phyloP scores from a whole-genome alignment of 2,797 vertebrate genomes.

The Todus mexicanus region DNA sequence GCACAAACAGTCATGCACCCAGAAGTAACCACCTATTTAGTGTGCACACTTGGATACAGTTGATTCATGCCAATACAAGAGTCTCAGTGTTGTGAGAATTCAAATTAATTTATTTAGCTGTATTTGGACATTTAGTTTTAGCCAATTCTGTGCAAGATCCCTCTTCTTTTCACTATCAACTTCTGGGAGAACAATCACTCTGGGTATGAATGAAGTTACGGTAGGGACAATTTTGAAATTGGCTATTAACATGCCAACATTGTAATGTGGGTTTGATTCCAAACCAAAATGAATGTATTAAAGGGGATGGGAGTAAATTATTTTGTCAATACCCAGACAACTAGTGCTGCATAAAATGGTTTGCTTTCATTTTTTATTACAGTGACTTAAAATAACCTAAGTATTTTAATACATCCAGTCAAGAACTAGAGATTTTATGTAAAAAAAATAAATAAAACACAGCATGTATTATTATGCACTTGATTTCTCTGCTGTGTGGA shows the following conservation, averaged over 20 bases:
- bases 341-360: slow-evolving; percentile 70
- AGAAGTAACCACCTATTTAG: slow-evolving; percentile 10
- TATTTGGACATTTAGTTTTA: slow-evolving; percentile 46
- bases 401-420: slow-evolving; percentile 74
- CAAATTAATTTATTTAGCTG: slow-evolving; percentile 65
- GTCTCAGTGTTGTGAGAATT: slow-evolving; percentile 11
- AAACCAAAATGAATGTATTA: slow-evolving; percentile 76
- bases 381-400: slow-evolving; percentile 74
- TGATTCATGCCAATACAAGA: slow-evolving; percentile 31
- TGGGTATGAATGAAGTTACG: slow-evolving; percentile 59
- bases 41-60: background rate
- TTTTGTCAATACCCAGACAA: slow-evolving; percentile 72
- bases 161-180: slow-evolving; percentile 5
- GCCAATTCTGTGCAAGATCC: slow-evolving; percentile 2
- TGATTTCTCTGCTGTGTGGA: slow-evolving; percentile 87
- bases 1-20: slow-evolving; percentile 6
- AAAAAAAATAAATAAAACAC: slow-evolving; percentile 67
- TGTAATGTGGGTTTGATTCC: slow-evolving; percentile 66
- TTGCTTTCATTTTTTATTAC: slow-evolving; percentile 70
- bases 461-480: slow-evolving; percentile 86
- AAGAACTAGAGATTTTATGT: slow-evolving; percentile 75
- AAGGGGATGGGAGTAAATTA: slow-evolving; percentile 72
- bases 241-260: slow-evolving; percentile 45
- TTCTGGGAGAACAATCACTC: slow-evolving; percentile 35
- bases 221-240: slow-evolving; percentile 54